phyloP scores from a whole-genome alignment of 1,140 invertebrate species.

The Glossosoma conforme region DNA sequence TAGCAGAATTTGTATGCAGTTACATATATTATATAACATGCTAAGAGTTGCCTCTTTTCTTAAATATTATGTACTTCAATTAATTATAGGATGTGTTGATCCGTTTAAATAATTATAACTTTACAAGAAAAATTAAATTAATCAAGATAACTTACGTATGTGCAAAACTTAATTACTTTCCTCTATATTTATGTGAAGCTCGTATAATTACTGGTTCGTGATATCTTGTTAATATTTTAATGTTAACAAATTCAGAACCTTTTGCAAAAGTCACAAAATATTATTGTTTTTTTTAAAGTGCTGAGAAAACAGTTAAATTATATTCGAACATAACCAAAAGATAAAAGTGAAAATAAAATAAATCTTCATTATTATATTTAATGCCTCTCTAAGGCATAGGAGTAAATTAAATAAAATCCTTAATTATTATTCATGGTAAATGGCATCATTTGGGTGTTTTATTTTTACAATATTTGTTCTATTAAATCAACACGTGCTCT shows the following conservation, averaged over 20 bases:
- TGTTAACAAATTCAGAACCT: slow-evolving; percentile 23
- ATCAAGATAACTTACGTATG: slow-evolving; percentile 7
- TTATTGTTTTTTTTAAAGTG: not conserved
- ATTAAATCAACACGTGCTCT: slow-evolving; percentile 4
- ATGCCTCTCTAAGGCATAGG: too few relatives aligned
- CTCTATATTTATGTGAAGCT: slow-evolving; percentile 1
- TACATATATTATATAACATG: slow-evolving; percentile 3
- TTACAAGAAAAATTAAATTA: slow-evolving; percentile 6
- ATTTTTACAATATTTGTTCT: slow-evolving; percentile 3
- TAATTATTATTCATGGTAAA: slow-evolving; percentile 22
- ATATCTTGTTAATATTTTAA: slow-evolving; percentile 17
- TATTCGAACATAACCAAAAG: not conserved
- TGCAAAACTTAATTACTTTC: slow-evolving; percentile 1
- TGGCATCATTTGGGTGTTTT: slow-evolving; percentile 19
- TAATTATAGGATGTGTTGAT: too few relatives aligned
- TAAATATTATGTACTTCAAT: not conserved
- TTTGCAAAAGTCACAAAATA: slow-evolving; percentile 6
- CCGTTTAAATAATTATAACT: not conserved
- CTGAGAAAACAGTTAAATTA: not conserved
- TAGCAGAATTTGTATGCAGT: slow-evolving; percentile 3
- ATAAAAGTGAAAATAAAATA: slow-evolving; percentile 8
- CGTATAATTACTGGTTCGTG: slow-evolving; percentile 7
- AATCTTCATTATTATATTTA: too few relatives aligned
- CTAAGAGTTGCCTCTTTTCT: slow-evolving; percentile 5
- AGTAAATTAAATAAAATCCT: too few relatives aligned